Evolutionary conservation across 2,888 invertebrate genomes (phyloP).

Genomic region (Chrysopilus asiliformis): DNA sequence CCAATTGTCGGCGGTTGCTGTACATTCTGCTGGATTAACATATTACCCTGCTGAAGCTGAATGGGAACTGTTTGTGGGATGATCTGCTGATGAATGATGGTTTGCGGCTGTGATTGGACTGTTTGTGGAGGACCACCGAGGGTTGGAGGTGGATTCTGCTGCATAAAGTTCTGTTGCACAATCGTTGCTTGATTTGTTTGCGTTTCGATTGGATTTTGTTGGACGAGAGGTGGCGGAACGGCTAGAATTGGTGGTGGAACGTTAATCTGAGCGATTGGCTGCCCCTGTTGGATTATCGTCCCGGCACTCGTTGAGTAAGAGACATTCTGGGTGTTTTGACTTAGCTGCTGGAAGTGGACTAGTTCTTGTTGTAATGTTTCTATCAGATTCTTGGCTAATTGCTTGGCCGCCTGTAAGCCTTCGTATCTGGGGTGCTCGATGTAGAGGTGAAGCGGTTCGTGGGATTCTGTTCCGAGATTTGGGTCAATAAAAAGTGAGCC

Average conservation of each 20-base stretch:
- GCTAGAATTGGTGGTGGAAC: conserved; percentile 18
- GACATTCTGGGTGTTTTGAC: conserved; percentile 11
- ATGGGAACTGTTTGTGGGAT: conserved; percentile 19
- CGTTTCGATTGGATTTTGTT: conserved; percentile 9
- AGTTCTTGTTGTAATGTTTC: conserved; percentile 57
- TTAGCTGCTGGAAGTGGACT: conserved; percentile 21
- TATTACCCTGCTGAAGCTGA: conserved; percentile 19
- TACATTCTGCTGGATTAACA: conserved; percentile 18
- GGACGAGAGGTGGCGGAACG: conserved; percentile 18
- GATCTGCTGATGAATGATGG: conserved; percentile 19
- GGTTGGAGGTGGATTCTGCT: conserved; percentile 13
- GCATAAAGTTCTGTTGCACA: conserved; percentile 14
- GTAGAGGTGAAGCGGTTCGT: conserved; percentile 61
- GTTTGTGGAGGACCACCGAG: conserved; percentile 10
- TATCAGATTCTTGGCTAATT: conserved; percentile 61
- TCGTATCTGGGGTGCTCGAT: conserved; percentile 59
- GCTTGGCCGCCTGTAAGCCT: conserved; percentile 45
- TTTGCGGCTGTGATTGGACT: conserved; percentile 12
- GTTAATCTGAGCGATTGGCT: conserved; percentile 17
- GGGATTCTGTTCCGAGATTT: conserved; percentile 43
- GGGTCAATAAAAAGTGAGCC: conserved; percentile 50
- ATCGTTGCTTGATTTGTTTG: conserved; percentile 11
- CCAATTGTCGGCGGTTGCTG: conserved; percentile 12
- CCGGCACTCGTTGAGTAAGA: conserved; percentile 4
- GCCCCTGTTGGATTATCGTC: conserved; percentile 12